Conservation (phyloP, 2,888 invertebrate genomes). For the Nymphalis c-album region DNA sequence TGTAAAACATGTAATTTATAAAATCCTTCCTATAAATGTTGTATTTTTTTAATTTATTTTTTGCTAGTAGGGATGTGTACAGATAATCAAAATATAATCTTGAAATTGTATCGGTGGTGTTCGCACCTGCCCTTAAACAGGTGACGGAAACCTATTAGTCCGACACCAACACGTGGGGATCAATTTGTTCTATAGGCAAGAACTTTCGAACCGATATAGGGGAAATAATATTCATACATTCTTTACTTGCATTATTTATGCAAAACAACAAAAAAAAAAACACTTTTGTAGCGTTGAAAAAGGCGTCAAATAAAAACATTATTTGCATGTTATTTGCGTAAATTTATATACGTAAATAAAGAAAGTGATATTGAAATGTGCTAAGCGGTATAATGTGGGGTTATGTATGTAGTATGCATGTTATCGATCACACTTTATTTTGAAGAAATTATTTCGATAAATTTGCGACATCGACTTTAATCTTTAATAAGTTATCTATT, state of each 20-base stretch:
- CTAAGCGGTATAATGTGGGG: no score
- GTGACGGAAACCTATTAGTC: conserved; percentile 70
- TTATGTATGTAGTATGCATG: no score
- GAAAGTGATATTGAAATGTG: background rate
- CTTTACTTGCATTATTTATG: background rate
- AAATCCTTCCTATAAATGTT: no score
- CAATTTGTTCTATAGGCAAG: conserved; percentile 21
- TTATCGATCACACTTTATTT: no score
- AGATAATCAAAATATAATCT: conserved; percentile 14
- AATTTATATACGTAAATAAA: background rate
- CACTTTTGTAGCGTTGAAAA: background rate
- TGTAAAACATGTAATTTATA: no score
- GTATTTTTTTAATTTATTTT: background rate
- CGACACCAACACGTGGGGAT: conserved; percentile 46
- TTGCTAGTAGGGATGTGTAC: background rate
- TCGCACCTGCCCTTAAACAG: conserved; percentile 66
- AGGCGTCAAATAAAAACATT: background rate
- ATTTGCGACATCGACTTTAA: no score
- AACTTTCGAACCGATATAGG: conserved; percentile 9
- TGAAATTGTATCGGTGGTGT: conserved; percentile 20
- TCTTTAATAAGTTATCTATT: no score
- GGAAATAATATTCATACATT: background rate
- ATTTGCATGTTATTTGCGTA: background rate
- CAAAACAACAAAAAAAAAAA: background rate
- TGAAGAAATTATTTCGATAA: no score